Percentiles rank a stretch among this genome's conserved stretches.
phyloP scores from a whole-genome alignment of 2,888 invertebrate genomes.

The Caenorhabditis doughertyi region DNA sequence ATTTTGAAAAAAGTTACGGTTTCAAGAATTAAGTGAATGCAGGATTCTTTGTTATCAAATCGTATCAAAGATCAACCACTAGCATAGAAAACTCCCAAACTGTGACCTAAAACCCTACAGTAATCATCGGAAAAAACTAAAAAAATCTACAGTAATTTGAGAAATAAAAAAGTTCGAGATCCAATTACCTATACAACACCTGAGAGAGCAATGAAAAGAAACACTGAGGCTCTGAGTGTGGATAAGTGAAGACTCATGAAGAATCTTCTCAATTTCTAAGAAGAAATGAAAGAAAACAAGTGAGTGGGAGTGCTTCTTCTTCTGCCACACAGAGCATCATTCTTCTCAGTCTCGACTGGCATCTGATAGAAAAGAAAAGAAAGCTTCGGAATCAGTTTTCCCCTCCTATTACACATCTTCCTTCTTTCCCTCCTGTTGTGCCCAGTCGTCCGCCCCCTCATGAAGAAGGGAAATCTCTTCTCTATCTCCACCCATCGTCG shows the following conservation, averaged over 20 bases:
- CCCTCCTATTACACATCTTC: slow-evolving; percentile 16
- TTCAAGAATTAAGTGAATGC: too few relatives aligned
- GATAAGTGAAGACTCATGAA: too few relatives aligned
- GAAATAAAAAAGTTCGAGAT: too few relatives aligned
- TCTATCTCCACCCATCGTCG: background rate
- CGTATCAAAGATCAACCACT: too few relatives aligned
- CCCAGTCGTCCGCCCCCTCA: slow-evolving; percentile 24
- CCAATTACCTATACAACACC: too few relatives aligned
- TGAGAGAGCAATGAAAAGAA: background rate
- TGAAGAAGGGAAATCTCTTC: background rate
- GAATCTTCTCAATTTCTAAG: background rate
- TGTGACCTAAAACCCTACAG: too few relatives aligned
- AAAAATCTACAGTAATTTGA: too few relatives aligned
- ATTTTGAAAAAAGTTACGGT: too few relatives aligned
- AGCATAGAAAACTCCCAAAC: too few relatives aligned
- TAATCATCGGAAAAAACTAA: too few relatives aligned
- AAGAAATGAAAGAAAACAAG: slow-evolving; percentile 22
- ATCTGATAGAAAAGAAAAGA: slow-evolving; percentile 21
- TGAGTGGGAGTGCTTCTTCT: slow-evolving; percentile 41
- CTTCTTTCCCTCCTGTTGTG: background rate
- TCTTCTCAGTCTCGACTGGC: slow-evolving; percentile 14
- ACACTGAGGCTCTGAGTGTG: too few relatives aligned
- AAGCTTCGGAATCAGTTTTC: slow-evolving; percentile 8
- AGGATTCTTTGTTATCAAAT: too few relatives aligned
- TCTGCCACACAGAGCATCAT: background rate